Percentiles rank a stretch among this genome's conserved stretches.
Evolutionary conservation across 1,140 invertebrate genomes (phyloP).

Genomic region (Eulimnadia texana): DNA sequence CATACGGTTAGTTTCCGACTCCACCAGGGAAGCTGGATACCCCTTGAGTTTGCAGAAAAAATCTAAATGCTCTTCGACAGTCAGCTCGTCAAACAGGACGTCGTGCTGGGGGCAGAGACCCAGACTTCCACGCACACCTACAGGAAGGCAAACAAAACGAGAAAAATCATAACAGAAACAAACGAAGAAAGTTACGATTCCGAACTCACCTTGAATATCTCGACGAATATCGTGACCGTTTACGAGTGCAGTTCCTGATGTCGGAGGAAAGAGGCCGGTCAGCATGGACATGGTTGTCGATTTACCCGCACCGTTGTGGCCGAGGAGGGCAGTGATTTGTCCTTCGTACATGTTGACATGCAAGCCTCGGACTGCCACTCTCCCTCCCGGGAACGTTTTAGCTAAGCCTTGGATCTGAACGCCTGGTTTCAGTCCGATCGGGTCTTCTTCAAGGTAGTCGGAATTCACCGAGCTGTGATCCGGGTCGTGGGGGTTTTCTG

Average conservation of each 20-base stretch:
- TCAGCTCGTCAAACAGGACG: conserved; percentile 78
- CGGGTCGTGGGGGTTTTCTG: conserved; percentile 25
- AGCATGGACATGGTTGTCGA: conserved; percentile 35
- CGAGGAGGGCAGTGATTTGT: conserved; percentile 51
- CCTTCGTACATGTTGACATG: conserved; percentile 53
- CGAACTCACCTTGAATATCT: conserved; percentile 26
- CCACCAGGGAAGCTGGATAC: conserved; percentile 36
- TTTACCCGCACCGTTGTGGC: conserved; percentile 39
- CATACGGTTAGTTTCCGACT: conserved; percentile 29
- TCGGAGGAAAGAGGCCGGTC: conserved; percentile 50
- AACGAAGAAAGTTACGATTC: not conserved
- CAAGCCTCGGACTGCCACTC: conserved; percentile 49
- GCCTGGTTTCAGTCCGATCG: conserved; percentile 37
- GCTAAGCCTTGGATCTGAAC: conserved; percentile 44
- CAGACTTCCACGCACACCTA: conserved; percentile 45
- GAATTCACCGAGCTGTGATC: conserved; percentile 7
- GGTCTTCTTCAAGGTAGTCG: conserved; percentile 40
- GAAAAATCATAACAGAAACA: not conserved
- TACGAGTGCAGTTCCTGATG: conserved; percentile 48
- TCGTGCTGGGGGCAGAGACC: conserved; percentile 92
- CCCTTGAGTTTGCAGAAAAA: conserved; percentile 68
- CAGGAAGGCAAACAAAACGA: too few relatives aligned
- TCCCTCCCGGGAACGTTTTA: conserved; percentile 37
- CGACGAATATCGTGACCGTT: conserved; percentile 47
- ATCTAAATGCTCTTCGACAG: conserved; percentile 72